Evolutionary conservation across 2,888 invertebrate genomes (phyloP), one percentile per base, ranked within the genome.

Genomic region (Lochmaea capreae): DNA sequence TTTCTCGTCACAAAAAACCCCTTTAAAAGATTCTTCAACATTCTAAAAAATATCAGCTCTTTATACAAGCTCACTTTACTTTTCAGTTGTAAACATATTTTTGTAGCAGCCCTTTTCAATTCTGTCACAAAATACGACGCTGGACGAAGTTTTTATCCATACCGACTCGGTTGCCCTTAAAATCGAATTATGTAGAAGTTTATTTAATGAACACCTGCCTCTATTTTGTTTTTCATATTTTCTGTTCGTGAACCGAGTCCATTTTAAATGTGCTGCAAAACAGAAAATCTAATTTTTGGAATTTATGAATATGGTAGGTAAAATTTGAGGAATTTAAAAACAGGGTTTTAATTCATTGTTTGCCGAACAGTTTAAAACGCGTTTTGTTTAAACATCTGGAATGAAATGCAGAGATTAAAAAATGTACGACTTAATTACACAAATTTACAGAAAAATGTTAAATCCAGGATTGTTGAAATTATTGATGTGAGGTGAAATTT

Each of bases 161-260:
- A 33, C 26, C 5, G 8, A 33, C 8, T 8, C 59, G 4, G 33
- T 33, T 14, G 33, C 59, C 12, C 26, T 12, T 12, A 6, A 59
- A 59, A 59, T 59, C 59, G 33, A 59, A 59, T 59, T 59, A 52
- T 61, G 14, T 43, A 16, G 6, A 54, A 59, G 66, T 59, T 66
- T 66, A 71, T 71, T 71, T 59, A 58, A 66, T 71, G 42, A 71
- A 58, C 71, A 66, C 33, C 59, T 59, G 26, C 59, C n/a, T 33
- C 26, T 59, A 26, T 59, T 59, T 59, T 59, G 59, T 33, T 59
- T 26, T 59, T 52, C 52, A 52, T n/a, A 14, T 59, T 26, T 59
- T 9, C 59, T 3, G 22, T 26, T 26, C 12, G 59, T 26, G 11
- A 12, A 59, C 14, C 59, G 26, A 33, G 14, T 5, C 22, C 59